Evolutionary conservation across 2,888 invertebrate species (phyloP).

Genomic region (Lacanobia wlatinum): DNA sequence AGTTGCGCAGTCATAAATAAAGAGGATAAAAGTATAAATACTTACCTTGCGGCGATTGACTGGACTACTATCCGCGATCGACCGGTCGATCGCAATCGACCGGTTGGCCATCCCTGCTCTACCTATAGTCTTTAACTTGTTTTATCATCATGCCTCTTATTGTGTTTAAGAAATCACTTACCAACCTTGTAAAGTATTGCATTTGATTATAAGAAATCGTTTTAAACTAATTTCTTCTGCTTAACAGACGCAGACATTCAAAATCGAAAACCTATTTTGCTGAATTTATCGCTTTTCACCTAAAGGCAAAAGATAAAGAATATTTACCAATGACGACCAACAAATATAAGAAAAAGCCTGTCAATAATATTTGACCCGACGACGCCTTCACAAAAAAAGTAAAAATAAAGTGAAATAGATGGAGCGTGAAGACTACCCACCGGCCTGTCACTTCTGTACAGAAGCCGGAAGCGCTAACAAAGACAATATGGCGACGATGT

Average conservation of each 20-base stretch:
- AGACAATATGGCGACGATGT: conserved; percentile 48
- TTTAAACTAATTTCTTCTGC: not conserved
- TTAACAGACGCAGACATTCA: not conserved
- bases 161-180: too few relatives aligned
- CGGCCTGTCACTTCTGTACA: conserved; percentile 30
- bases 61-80: too few relatives aligned
- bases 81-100: too few relatives aligned
- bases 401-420: conserved; percentile 30
- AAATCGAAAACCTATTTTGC: not conserved
- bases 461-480: conserved; percentile 43
- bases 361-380: conserved; percentile 1
- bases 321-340: not conserved
- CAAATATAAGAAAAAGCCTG: not conserved
- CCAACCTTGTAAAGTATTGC: too few relatives aligned
- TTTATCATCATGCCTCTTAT: too few relatives aligned
- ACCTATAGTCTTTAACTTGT: too few relatives aligned
- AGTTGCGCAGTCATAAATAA: too few relatives aligned
- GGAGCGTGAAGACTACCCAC: conserved; percentile 25
- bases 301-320: not conserved
- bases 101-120: too few relatives aligned
- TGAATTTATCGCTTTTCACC: not conserved
- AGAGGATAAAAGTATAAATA: too few relatives aligned
- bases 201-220: too few relatives aligned
- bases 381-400: not conserved
- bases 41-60: too few relatives aligned